A percentile compares a stretch with the other conserved stretches of the same genome.
Conservation (phyloP, 2,888 invertebrate species). For the Microctonus brassicae region DNA sequence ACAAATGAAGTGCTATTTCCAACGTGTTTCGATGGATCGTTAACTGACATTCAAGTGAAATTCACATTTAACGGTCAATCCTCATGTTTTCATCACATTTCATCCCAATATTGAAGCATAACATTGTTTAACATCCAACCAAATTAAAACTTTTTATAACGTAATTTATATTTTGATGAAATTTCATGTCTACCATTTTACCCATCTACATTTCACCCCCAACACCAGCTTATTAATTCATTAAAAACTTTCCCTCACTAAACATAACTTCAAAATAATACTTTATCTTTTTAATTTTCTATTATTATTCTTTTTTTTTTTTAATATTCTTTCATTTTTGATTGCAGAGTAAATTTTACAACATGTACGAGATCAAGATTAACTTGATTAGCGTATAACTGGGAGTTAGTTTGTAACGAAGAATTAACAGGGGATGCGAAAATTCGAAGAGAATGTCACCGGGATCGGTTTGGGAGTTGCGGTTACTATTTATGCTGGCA, state of each 20-base stretch:
- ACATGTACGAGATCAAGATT: slow-evolving; percentile 19
- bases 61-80: background rate
- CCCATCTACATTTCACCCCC: too few species aligned
- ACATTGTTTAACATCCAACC: background rate
- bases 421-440: slow-evolving; percentile 63
- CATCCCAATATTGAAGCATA: background rate
- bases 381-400: background rate
- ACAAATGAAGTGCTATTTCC: background rate
- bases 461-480: slow-evolving; percentile 62
- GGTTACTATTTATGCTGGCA: slow-evolving; percentile 61
- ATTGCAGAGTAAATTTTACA: slow-evolving; percentile 4
- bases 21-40: background rate
- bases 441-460: slow-evolving; percentile 61
- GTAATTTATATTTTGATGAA: too few species aligned
- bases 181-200: too few species aligned
- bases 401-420: background rate
- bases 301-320: too few species aligned
- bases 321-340: too few species aligned
- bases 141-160: background rate
- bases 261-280: background rate
- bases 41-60: background rate
- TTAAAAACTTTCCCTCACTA: background rate
- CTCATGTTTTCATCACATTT: background rate
- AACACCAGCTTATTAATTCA: too few species aligned
- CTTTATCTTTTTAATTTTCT: background rate